Evolutionary conservation across 1,140 invertebrate species (phyloP).

Genomic region (Panonychus citri): DNA sequence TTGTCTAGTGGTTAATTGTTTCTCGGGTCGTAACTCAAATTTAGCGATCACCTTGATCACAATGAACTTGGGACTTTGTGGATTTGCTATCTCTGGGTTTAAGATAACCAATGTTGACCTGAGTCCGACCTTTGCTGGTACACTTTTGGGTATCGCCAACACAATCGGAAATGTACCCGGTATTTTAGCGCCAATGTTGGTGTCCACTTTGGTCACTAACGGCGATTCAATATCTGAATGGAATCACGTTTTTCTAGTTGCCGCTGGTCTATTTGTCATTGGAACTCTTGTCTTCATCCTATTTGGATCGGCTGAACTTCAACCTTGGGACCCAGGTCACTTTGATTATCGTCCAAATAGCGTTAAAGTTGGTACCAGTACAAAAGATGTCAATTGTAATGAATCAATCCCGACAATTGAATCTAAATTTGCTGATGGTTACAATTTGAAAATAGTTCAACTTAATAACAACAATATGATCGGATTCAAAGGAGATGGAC

Average conservation of each 20-base stretch:
- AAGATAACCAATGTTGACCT: constrained; percentile 14
- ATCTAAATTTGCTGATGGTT: too few relatives aligned
- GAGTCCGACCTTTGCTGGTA: constrained; percentile 13
- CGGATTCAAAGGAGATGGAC: too few relatives aligned
- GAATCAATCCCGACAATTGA: too few relatives aligned
- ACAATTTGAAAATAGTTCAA: too few relatives aligned
- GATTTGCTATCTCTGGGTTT: constrained; percentile 11
- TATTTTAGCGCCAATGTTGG: constrained; percentile 16
- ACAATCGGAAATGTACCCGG: constrained; percentile 18
- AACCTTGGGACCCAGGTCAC: constrained; percentile 6
- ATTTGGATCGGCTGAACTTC: constrained; percentile 13
- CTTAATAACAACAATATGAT: too few relatives aligned
- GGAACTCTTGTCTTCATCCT: constrained; percentile 45
- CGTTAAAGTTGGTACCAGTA: too few relatives aligned
- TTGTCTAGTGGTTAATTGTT: constrained; percentile 22
- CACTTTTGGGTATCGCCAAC: constrained; percentile 19
- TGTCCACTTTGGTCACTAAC: constrained; percentile 11
- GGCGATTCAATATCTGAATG: constrained; percentile 40
- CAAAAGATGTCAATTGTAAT: too few relatives aligned
- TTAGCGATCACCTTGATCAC: constrained; percentile 9
- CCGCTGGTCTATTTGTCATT: constrained; percentile 42
- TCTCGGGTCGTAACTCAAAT: constrained; percentile 6
- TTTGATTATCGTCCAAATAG: too few relatives aligned
- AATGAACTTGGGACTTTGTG: constrained; percentile 13
- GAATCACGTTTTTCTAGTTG: constrained; percentile 64